Evolutionary conservation across 2,113 vertebrate species (phyloP).

Genomic region (Sinocyclocheilus rhinocerous): DNA sequence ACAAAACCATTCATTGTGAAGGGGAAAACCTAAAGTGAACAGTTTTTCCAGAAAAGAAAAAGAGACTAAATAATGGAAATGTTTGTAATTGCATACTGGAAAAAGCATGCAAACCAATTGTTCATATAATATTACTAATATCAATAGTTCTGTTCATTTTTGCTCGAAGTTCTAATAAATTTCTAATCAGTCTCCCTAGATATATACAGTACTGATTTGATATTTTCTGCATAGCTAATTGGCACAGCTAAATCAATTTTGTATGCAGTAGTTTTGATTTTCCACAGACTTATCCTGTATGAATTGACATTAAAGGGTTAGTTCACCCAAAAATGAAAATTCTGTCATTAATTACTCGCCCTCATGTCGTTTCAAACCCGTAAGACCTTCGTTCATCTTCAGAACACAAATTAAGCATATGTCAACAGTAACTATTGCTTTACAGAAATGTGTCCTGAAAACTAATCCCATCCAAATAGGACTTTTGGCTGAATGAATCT

Average conservation of each 20-base stretch:
- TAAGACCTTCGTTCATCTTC: too few species aligned
- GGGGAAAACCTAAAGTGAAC: background rate
- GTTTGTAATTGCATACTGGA: background rate
- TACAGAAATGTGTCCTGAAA: constrained; percentile 1
- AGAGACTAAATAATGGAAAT: too few species aligned
- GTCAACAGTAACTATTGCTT: background rate
- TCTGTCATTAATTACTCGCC: too few species aligned
- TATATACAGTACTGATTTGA: background rate
- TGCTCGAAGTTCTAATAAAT: background rate
- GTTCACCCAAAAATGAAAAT: too few species aligned
- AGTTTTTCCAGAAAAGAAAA: too few species aligned
- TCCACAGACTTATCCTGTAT: background rate
- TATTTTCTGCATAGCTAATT: background rate
- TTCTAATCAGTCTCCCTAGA: background rate
- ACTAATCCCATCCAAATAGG: background rate
- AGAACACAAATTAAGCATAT: background rate
- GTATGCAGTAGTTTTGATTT: background rate
- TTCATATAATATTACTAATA: background rate
- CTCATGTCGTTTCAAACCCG: too few species aligned
- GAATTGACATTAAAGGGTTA: too few species aligned
- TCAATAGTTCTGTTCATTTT: background rate
- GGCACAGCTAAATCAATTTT: background rate
- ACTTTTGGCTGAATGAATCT: constrained; percentile 10
- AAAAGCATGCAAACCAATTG: background rate
- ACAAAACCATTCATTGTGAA: background rate